Base-by-base conservation (phyloP, 2,888 invertebrate genomes). In the Trachelus tabidus region DNA sequence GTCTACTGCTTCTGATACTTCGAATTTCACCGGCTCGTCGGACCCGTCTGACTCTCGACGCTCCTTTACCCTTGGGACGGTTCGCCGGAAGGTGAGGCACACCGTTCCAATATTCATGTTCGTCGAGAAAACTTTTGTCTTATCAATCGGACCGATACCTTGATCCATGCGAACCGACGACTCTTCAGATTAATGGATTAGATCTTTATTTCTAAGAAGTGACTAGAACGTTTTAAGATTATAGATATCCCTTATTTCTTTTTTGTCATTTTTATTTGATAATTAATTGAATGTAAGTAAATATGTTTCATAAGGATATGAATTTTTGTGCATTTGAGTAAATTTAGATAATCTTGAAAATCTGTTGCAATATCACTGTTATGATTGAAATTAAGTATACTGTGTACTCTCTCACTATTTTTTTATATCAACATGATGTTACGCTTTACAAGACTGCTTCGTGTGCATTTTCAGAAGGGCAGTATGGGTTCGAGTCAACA, bases 401-500 rank as follows among this genome's bases (percentile, higher is more conserved):
- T 23, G 56, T 4, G 56, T 9, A 56, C 23, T 23, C 0, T 56
- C 2, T 9, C 0, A 56, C 23, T 23, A 23, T 23, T 23, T 56
- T 56, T 56, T 56, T 56, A 23, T 23, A 56, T 56, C 0, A 9
- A 56, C 56, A 56, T 15, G 40, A 40, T 23, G 23, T 56, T 23
- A 23, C 23, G 9, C 23, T 56, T 23, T 56, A 56, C 6, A 56
- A 2, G 23, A 56, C 23, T 56, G 56, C 56, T 56, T 56, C 23
- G 23, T 56, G 9, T 56, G 9, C 56, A 56, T 56, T 56, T 56
- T 56, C 76, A 87, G 85, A 69, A 75, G 78, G 81, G 77, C 89
- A 89, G 84, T 78, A 94, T 94, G 94, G 93, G 93, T 86, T 92
- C 94, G 92, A 94, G 94, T 90, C 95, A 96, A 90, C 96, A 97